phyloP scores from a whole-genome alignment of 2,113 vertebrate species.

The Cercocebus atys region DNA sequence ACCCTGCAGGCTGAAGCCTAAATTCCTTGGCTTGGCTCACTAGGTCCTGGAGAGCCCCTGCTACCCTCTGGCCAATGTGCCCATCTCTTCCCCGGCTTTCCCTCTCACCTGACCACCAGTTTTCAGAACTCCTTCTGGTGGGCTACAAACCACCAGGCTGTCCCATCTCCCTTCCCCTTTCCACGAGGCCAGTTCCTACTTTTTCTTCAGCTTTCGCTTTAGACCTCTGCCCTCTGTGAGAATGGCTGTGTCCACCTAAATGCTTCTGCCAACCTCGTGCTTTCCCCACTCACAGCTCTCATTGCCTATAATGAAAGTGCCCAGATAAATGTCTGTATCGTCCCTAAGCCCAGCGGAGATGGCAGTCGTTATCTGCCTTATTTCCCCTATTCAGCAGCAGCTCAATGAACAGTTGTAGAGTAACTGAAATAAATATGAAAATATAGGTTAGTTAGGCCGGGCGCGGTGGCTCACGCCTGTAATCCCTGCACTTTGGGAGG shows the following conservation, averaged over 20 bases:
- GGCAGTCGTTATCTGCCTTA: neutral
- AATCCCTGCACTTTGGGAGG: no score
- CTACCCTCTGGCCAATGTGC: no score
- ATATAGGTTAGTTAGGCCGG: neutral
- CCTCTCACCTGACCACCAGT: neutral
- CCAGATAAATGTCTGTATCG: neutral
- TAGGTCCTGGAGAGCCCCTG: neutral
- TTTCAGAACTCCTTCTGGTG: neutral
- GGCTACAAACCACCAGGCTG: no score
- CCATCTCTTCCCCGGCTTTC: no score
- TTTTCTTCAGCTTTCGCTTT: neutral
- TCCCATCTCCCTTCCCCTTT: neutral
- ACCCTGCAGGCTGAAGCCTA: neutral
- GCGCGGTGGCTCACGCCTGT: no score
- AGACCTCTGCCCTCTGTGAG: neutral
- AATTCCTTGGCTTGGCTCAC: neutral
- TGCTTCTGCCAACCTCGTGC: neutral
- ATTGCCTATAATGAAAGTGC: neutral
- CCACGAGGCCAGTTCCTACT: neutral
- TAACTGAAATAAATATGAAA: neutral
- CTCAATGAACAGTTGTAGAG: neutral
- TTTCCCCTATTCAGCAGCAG: neutral
- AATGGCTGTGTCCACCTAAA: neutral
- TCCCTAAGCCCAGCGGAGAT: neutral
- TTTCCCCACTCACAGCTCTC: no score